Base-by-base conservation (phyloP, 2,797 vertebrate genomes). In the Paedocypris micromegethes region DNA sequence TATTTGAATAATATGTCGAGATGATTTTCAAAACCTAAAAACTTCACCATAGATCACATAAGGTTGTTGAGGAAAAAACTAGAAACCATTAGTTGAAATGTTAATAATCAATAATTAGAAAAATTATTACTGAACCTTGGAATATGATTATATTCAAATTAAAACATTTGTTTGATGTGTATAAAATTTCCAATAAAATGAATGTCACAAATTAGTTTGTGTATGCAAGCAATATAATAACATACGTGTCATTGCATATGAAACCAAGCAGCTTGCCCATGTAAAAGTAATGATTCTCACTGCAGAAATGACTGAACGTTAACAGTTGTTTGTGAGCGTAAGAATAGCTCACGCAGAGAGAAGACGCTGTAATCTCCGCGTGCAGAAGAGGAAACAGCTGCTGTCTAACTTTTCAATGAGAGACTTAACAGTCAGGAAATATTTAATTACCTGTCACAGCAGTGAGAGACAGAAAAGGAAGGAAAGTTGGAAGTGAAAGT, bases 371-470 rank as follows among this genome's bases (percentile, higher is more conserved):
- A 70, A 70, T 70, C 59, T 70, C 45, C 46, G 39, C 45, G 44
- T 9, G 9, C 52, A 63, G 52, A 63, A 62, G 59, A 70, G 45
- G 40, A 37, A 69, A 73, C 47, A 72, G 55, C 59, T 63, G 56
- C 39, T 50, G 9, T 64, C 39, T 37, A 60, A 66, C 75, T 70
- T 9, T 61, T 62, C 63, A 68, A 72, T 63, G 68, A 68, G 57
- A 66, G 57, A 74, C 61, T 66, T 66, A 75, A 77, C 70, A 75
- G 66, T 72, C 54, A 64, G 66, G 68, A 74, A 72, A 71, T 55
- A 66, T 77, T 73, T 60, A 73, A 75, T 74, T 78, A 73, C 70
- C 74, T 74, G 73, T 76, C 72, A 70, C 52, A 63, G 68, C 68
- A 63, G 68, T 63, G 52, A 70, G 59, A 70, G 46, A 70, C 45